Base-by-base conservation (phyloP, 2,797 vertebrate species). In the Halcyon badia region DNA sequence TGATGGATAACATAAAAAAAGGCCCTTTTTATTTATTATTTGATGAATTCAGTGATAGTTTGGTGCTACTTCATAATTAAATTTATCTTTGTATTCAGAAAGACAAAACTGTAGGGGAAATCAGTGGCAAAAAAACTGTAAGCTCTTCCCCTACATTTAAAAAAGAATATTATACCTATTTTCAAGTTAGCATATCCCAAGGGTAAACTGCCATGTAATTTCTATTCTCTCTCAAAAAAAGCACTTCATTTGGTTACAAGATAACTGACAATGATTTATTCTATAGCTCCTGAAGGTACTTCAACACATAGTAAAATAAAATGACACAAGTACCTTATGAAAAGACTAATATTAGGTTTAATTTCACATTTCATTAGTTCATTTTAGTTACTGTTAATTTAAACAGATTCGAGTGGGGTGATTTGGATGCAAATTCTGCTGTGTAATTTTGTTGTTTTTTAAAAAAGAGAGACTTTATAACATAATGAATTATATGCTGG, bases 21-120 rank as follows among this genome's bases (percentile, higher is more conserved):
- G 11, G 71, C 64, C 11, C 46, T 68, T 97, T 85, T 85, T 37
- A 60, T 92, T 83, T 88, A 81, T 83, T 61, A 92, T 46, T 72
- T 76, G 11, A 94, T 96, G 90, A 73, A 83, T 66, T 95, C 56
- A 37, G 15, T 90, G 85, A 91, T 78, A 95, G 66, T 87, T 51
- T 76, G 73, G 56, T 64, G 15, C 41, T 70, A 76, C 60, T 83
- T 80, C 28, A 68, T 79, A 82, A 95, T 51, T 87, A 78, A 54
- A 64, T 46, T 81, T 15, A 44, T 91, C 61, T 5, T 1, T 41
- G 60, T 54, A 18, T 64, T 95, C 90, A 81, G 64, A 87, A 80
- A 91, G 41, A 60, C 17, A 66, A 91, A 93, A 60, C 25, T 60
- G 5, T 33, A 22, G 11, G 11, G n/a, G 17, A 86, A 83, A 62